phyloP scores from a whole-genome alignment of 2,888 invertebrate genomes.

The Rhagonycha lutea region DNA sequence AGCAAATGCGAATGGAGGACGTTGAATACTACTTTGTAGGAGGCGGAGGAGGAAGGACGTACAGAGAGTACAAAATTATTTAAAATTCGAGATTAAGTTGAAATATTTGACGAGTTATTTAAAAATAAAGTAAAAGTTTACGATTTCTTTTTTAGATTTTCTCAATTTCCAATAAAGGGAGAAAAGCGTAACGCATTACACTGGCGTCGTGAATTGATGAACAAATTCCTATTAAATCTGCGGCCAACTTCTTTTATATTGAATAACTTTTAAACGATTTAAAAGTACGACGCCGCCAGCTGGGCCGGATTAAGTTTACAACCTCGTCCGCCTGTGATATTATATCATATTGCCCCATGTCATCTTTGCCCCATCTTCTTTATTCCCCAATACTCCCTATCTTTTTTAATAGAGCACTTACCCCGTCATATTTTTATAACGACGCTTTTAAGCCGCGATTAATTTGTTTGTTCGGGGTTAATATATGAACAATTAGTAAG shows the following conservation, averaged over 20 bases:
- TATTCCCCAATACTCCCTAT: constrained; percentile 30
- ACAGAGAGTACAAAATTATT: neutral
- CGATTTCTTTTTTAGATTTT: constrained; percentile 16
- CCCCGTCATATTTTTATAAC: constrained; percentile 52
- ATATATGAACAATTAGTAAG: constrained; percentile 53
- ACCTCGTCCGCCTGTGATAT: constrained; percentile 46
- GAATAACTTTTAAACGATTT: constrained; percentile 58
- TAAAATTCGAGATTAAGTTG: neutral
- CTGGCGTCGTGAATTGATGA: constrained; percentile 56
- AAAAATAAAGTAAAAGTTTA: constrained; percentile 18
- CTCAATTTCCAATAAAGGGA: constrained; percentile 35
- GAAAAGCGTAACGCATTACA: constrained; percentile 31
- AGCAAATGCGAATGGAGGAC: neutral
- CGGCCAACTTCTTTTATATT: constrained; percentile 56
- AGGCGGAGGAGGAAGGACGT: neutral
- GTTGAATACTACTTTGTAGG: neutral
- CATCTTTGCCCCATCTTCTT: constrained; percentile 33
- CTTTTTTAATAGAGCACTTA: constrained; percentile 39
- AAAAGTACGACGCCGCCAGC: constrained; percentile 54
- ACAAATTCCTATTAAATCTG: constrained; percentile 59
- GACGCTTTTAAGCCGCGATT: constrained; percentile 50
- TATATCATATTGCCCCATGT: constrained; percentile 35
- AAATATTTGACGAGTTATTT: constrained; percentile 21
- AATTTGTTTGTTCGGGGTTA: constrained; percentile 54
- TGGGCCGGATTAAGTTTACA: constrained; percentile 56